Evolutionary conservation across 53 echinoderm and acorn worm species (phyloP).

Genomic region (Paelopatides confundens): DNA sequence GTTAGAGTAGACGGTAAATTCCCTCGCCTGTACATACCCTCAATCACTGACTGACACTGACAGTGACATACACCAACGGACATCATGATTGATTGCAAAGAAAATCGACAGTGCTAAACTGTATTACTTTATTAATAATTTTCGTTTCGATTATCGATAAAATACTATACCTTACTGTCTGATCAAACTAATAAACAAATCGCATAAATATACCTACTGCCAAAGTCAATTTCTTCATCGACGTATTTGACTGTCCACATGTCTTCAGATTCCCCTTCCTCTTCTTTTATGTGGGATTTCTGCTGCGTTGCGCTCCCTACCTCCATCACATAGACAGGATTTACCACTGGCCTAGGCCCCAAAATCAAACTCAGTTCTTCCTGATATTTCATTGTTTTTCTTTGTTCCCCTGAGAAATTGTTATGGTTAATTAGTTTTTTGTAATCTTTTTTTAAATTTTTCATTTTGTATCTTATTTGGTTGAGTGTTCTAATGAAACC

Average conservation of each 20-base stretch:
- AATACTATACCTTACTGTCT: no score
- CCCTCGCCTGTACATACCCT: no score
- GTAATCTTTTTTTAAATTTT: not conserved
- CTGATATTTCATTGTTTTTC: not conserved
- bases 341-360: not conserved
- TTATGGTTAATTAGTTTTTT: not conserved
- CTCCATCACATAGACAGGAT: not conserved
- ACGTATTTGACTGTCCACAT: not conserved
- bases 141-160: no score
- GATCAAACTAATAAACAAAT: not conserved
- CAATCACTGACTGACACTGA: no score
- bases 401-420: not conserved
- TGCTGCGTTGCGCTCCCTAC: not conserved
- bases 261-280: not conserved
- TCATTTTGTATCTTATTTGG: conserved; percentile 29
- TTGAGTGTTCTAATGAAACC: not conserved
- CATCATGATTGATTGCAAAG: no score
- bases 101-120: no score
- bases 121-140: no score
- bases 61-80: no score
- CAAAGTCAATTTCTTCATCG: not conserved
- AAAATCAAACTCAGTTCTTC: not conserved
- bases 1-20: no score
- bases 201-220: not conserved
- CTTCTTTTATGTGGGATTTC: not conserved